phyloP scores from a whole-genome alignment of 1,140 invertebrate species.

The Telenomus remus region DNA sequence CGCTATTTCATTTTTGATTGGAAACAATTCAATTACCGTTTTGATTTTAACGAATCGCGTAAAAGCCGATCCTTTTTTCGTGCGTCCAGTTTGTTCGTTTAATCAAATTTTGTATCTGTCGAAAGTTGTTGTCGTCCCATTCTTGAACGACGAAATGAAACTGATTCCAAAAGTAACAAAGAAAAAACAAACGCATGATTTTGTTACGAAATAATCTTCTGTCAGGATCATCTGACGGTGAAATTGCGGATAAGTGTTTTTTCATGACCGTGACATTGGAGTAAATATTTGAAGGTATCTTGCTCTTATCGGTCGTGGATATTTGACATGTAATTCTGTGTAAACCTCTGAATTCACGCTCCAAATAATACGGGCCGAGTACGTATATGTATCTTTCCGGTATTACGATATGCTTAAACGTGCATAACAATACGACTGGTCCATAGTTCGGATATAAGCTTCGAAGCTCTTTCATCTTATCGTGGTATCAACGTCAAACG shows the following conservation, averaged over 20 bases:
- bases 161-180: too few relatives aligned
- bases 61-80: too few relatives aligned
- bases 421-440: conserved; percentile 71
- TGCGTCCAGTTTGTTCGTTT: too few relatives aligned
- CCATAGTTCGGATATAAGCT: conserved; percentile 73
- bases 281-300: conserved; percentile 42
- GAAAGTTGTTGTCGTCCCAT: too few relatives aligned
- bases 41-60: conserved; percentile 7
- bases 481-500: conserved; percentile 75
- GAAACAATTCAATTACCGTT: conserved; percentile 35
- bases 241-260: conserved; percentile 8
- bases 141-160: too few relatives aligned
- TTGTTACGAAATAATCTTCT: not conserved
- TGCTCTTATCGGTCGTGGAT: conserved; percentile 32
- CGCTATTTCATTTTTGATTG: conserved; percentile 29
- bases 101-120: too few relatives aligned
- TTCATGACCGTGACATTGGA: conserved; percentile 19
- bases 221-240: not conserved
- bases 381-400: conserved; percentile 63
- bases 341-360: conserved; percentile 56
- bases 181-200: not conserved
- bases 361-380: conserved; percentile 57
- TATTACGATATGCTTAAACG: conserved; percentile 73
- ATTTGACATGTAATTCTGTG: conserved; percentile 49
- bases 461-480: conserved; percentile 75